phyloP scores from a whole-genome alignment of 2,113 vertebrate species.

The Centrocercus urophasianus region DNA sequence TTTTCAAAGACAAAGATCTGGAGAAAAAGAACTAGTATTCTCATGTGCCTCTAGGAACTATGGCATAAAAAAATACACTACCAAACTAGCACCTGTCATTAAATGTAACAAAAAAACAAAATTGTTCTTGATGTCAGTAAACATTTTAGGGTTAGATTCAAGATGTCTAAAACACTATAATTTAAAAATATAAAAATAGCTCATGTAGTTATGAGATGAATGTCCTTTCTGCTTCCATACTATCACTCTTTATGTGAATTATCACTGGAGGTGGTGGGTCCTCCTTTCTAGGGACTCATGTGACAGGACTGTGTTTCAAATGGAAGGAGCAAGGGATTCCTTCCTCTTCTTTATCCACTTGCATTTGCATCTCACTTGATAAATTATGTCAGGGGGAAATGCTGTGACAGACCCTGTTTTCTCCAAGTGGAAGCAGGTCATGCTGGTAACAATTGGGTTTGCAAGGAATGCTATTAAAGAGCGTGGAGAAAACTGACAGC shows the following conservation, averaged over 20 bases:
- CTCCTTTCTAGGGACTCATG: background rate
- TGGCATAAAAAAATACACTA: background rate
- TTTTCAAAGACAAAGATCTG: background rate
- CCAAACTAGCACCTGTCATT: background rate
- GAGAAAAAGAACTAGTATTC: background rate
- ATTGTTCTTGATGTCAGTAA: background rate
- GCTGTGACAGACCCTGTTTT: background rate
- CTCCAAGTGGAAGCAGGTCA: background rate
- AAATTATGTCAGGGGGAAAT: background rate
- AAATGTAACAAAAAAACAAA: background rate
- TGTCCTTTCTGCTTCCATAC: background rate
- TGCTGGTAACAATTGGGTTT: background rate
- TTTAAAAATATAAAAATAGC: background rate
- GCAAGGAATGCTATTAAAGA: background rate
- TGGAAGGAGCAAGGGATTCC: background rate
- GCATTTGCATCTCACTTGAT: background rate
- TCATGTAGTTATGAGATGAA: background rate
- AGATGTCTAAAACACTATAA: background rate
- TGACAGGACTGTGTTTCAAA: background rate
- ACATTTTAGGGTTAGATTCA: accelerated
- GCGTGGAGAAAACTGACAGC: background rate
- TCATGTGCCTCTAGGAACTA: background rate
- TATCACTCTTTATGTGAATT: background rate
- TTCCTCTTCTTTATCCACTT: background rate
- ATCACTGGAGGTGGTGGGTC: background rate